Percentiles rank a stretch among this genome's conserved stretches.
Conservation (phyloP, 2,113 vertebrate genomes). For the Phasianus colchicus region DNA sequence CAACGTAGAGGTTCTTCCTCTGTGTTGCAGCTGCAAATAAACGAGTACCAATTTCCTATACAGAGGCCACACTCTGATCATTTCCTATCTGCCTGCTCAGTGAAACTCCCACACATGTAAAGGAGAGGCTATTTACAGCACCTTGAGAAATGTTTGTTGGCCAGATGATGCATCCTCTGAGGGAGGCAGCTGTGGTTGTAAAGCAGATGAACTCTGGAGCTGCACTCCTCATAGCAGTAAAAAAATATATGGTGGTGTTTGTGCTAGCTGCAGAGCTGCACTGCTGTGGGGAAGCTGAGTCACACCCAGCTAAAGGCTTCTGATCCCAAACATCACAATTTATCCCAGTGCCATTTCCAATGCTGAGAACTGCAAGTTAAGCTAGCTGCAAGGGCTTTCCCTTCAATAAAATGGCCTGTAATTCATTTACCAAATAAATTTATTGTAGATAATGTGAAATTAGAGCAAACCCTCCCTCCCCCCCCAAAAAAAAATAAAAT, state of each 20-base stretch:
- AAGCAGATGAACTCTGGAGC: not conserved
- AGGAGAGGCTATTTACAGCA: not conserved
- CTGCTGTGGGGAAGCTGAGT: fast-evolving
- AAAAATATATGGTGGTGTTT: not conserved
- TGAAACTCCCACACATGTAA: conserved; percentile 9
- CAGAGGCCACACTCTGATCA: not conserved
- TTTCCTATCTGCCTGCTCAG: not conserved
- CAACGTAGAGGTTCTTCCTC: not conserved
- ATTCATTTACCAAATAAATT: not conserved
- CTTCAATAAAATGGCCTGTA: not conserved
- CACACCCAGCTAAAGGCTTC: not conserved
- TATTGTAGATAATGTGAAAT: not conserved
- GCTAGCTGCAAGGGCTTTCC: not conserved
- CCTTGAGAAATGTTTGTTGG: conserved; percentile 16
- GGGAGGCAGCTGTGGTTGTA: not conserved
- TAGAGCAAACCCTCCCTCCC: not conserved
- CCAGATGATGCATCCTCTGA: conserved; percentile 15
- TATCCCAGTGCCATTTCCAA: not conserved
- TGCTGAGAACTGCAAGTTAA: not conserved
- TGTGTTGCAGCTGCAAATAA: conserved; percentile 34
- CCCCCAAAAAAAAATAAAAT: not conserved
- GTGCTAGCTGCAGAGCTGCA: not conserved
- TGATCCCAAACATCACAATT: not conserved
- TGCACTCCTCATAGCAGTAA: not conserved
- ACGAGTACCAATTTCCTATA: conserved; percentile 17